Conservation (phyloP, 2,888 invertebrate genomes). For the Ichneumon xanthorius region DNA sequence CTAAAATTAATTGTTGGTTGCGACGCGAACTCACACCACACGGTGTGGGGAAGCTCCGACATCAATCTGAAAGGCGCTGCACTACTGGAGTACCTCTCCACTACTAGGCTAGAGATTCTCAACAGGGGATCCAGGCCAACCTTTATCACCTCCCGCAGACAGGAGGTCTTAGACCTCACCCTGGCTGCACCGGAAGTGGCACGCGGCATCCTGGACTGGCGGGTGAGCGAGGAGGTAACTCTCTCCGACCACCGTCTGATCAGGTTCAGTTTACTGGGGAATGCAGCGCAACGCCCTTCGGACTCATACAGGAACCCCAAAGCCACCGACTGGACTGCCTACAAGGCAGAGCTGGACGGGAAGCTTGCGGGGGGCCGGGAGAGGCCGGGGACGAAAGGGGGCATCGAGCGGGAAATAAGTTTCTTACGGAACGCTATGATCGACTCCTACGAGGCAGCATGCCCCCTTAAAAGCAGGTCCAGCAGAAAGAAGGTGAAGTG, state of each 20-base stretch:
- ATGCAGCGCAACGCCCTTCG: too few relatives aligned
- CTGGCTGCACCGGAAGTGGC: background rate
- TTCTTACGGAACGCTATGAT: constrained; percentile 22
- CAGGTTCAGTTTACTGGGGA: too few relatives aligned
- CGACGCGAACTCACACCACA: constrained; percentile 54
- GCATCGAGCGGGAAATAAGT: constrained; percentile 26
- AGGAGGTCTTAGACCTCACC: constrained; percentile 43
- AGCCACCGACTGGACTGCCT: constrained; percentile 47
- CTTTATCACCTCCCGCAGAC: constrained; percentile 30
- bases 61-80: constrained; percentile 36
- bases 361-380: background rate
- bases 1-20: constrained; percentile 30
- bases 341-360: constrained; percentile 7
- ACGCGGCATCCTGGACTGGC: constrained; percentile 11
- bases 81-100: constrained; percentile 43
- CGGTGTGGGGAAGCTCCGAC: constrained; percentile 37
- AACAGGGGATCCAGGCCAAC: constrained; percentile 42
- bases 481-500: constrained; percentile 19
- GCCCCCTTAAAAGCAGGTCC: constrained; percentile 19
- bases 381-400: constrained; percentile 20
- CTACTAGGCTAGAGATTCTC: constrained; percentile 24
- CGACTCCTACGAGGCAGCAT: constrained; percentile 45
- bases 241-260: too few relatives aligned
- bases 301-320: too few relatives aligned
- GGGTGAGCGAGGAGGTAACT: too few relatives aligned